Percentiles rank a stretch among this genome's conserved stretches.
These are phyloP conservation scores for Seira sanloemensis DNA, from an alignment of 2,888 invertebrate species.

Conservation along the genomic window DNA sequence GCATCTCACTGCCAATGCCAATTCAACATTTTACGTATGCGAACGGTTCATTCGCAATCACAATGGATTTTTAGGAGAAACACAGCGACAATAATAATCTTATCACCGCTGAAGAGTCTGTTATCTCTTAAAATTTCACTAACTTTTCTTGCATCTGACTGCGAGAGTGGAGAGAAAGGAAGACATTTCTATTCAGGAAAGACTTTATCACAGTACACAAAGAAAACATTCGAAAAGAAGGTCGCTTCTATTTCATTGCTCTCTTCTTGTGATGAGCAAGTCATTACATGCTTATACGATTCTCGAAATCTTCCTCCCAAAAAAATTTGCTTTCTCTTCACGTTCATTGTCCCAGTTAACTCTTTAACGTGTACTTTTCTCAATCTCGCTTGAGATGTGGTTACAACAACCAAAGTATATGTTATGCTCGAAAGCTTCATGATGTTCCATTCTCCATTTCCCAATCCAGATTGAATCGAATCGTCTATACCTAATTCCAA, in stretches of 20 bases:
- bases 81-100: not conserved
- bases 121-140: not conserved
- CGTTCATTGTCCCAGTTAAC: constrained; percentile 14
- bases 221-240: not conserved
- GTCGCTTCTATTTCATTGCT: not conserved
- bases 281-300: constrained; percentile 1
- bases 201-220: not conserved
- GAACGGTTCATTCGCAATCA: too few relatives aligned
- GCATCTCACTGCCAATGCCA: not conserved
- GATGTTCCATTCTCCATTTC: too few relatives aligned
- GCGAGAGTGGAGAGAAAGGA: not conserved
- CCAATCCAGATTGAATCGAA: too few relatives aligned
- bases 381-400: too few relatives aligned
- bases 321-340: constrained; percentile 5
- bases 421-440: too few relatives aligned
- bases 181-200: not conserved
- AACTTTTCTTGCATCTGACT: not conserved
- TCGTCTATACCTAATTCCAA: too few relatives aligned
- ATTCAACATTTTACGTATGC: too few relatives aligned
- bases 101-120: not conserved
- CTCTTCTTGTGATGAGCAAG: not conserved
- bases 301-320: too few relatives aligned
- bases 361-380: too few relatives aligned
- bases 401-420: too few relatives aligned
- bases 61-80: too few relatives aligned